phyloP scores from a whole-genome alignment of 2,888 invertebrate genomes.

The Himalopsyche anomala region DNA sequence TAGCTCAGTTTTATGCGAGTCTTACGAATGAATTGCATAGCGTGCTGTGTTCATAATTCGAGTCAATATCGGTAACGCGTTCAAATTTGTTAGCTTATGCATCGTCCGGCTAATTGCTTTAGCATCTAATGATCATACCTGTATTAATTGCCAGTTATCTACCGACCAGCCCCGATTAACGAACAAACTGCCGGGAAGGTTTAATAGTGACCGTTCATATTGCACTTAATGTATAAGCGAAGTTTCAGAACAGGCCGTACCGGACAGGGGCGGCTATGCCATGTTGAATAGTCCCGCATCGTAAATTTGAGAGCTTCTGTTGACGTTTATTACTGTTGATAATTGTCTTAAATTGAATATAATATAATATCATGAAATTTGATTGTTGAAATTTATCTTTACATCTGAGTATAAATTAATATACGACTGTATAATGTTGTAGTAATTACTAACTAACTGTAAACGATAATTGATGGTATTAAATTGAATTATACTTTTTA shows the following conservation, averaged over 20 bases:
- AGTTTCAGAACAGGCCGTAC: not conserved
- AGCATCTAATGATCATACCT: slow-evolving; percentile 50
- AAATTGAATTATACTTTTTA: too few relatives aligned
- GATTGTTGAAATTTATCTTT: not conserved
- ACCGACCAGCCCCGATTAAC: slow-evolving; percentile 22
- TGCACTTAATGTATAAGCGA: slow-evolving; percentile 23
- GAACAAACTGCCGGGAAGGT: slow-evolving; percentile 43
- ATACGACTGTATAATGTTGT: too few relatives aligned
- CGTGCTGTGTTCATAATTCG: not conserved
- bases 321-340: slow-evolving; percentile 5
- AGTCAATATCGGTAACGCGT: not conserved
- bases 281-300: not conserved
- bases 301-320: not conserved
- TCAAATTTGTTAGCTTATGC: slow-evolving; percentile 41
- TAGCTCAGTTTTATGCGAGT: not conserved
- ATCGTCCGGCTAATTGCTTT: slow-evolving; percentile 47
- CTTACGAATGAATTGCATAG: not conserved
- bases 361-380: not conserved
- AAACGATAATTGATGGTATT: too few relatives aligned
- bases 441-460: too few relatives aligned
- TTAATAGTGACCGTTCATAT: slow-evolving; percentile 37
- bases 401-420: not conserved
- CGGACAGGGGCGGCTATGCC: not conserved
- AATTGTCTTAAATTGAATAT: slow-evolving; percentile 26
- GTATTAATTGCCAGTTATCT: slow-evolving; percentile 49